Percentiles rank a stretch among this genome's conserved stretches.
Conservation (phyloP, 1,140 invertebrate genomes). For the Drosophila suzukii region DNA sequence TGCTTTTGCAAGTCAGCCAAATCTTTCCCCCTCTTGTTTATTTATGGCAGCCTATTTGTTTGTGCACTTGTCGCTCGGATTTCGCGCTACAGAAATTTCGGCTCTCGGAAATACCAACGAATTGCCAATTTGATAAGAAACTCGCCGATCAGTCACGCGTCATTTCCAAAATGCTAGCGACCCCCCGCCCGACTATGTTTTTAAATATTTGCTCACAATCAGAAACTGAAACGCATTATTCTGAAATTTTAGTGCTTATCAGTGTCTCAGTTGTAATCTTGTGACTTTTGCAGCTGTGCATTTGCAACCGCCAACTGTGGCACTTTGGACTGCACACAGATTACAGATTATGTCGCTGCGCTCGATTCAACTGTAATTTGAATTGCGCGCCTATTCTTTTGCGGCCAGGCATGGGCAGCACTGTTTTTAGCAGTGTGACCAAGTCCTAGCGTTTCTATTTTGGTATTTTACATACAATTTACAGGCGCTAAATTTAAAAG, state of each 20-base stretch:
- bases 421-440: slow-evolving; percentile 28
- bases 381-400: slow-evolving; percentile 20
- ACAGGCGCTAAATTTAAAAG: not conserved
- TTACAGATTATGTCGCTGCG: not conserved
- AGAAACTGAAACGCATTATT: slow-evolving; percentile 26
- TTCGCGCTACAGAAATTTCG: slow-evolving; percentile 22
- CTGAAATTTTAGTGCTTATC: slow-evolving; percentile 18
- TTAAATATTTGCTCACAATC: not conserved
- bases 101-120: slow-evolving; percentile 1
- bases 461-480: not conserved
- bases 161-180: slow-evolving; percentile 19
- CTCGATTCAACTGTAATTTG: slow-evolving; percentile 11
- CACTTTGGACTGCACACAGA: slow-evolving; percentile 25
- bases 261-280: not conserved
- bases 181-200: slow-evolving; percentile 8
- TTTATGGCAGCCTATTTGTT: slow-evolving; percentile 16
- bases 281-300: slow-evolving; percentile 33
- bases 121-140: slow-evolving; percentile 49
- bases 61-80: slow-evolving; percentile 30
- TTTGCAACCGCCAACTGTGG: not conserved
- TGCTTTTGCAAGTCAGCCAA: slow-evolving; percentile 35
- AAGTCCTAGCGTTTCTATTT: not conserved
- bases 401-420: slow-evolving; percentile 36
- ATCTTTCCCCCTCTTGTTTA: slow-evolving; percentile 35
- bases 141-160: slow-evolving; percentile 16